Conservation (phyloP, 2,888 invertebrate genomes). For the Vanessa cardui region DNA sequence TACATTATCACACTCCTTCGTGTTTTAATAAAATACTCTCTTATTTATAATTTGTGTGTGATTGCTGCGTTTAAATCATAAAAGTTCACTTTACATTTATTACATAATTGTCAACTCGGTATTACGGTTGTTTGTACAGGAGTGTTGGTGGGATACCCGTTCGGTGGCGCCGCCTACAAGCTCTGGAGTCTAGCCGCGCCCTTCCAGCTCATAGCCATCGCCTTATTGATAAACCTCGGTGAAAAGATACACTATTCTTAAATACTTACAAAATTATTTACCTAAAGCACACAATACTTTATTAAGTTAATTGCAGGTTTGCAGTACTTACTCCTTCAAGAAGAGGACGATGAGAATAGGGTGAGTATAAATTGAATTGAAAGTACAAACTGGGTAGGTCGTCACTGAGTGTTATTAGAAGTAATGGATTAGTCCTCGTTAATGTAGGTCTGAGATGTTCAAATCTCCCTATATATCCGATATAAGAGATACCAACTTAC, state of each 20-base stretch:
- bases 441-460: too few species aligned
- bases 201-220: constrained; percentile 62
- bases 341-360: constrained; percentile 56
- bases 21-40: too few species aligned
- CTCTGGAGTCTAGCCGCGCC: constrained; percentile 65
- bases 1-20: constrained; percentile 31
- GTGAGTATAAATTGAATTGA: constrained; percentile 47
- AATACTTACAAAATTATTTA: not conserved
- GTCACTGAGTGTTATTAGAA: not conserved
- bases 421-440: too few species aligned
- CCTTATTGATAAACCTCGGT: constrained; percentile 61
- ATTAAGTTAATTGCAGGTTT: constrained; percentile 49
- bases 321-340: constrained; percentile 53
- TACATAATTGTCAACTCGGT: too few species aligned
- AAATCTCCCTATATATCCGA: too few species aligned
- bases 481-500: too few species aligned
- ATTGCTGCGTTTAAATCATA: too few species aligned
- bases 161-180: constrained; percentile 66
- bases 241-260: constrained; percentile 12
- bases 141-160: constrained; percentile 73
- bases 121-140: constrained; percentile 50
- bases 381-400: not conserved
- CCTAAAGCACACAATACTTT: not conserved
- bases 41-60: too few species aligned
- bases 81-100: too few species aligned